phyloP scores from a whole-genome alignment of 2,888 invertebrate species.

The Anarsia innoxiella region DNA sequence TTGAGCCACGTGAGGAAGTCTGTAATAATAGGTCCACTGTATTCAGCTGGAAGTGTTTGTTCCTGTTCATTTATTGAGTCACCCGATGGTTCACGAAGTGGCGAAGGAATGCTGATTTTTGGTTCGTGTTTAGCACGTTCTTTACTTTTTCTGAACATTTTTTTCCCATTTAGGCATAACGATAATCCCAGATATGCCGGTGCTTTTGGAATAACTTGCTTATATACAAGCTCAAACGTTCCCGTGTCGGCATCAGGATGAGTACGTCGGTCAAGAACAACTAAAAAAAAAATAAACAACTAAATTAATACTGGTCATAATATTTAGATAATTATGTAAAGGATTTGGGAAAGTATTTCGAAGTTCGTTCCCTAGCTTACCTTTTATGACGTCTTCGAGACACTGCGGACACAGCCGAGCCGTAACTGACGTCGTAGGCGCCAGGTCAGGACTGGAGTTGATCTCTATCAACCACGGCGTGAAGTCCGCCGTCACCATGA shows the following conservation, averaged over 20 bases:
- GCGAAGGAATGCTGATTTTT: constrained; percentile 33
- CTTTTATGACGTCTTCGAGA: constrained; percentile 93
- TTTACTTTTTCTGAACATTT: constrained; percentile 68
- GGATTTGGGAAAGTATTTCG: neutral
- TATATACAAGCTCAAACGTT: constrained; percentile 85
- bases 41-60: constrained; percentile 59
- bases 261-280: constrained; percentile 83
- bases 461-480: constrained; percentile 96
- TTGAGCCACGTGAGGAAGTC: constrained; percentile 81
- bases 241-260: constrained; percentile 87
- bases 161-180: constrained; percentile 80
- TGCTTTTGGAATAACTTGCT: constrained; percentile 83
- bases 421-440: constrained; percentile 92
- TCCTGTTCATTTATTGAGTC: constrained; percentile 38
- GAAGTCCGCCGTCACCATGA: constrained; percentile 92
- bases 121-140: constrained; percentile 50
- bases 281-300: constrained; percentile 59
- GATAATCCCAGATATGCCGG: constrained; percentile 88
- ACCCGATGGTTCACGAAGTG: constrained; percentile 40
- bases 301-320: too few species aligned
- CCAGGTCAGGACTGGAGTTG: constrained; percentile 94
- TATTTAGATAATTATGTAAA: too few species aligned
- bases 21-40: constrained; percentile 79
- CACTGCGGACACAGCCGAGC: constrained; percentile 90
- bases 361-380: too few species aligned